Conservation (phyloP, 2,797 vertebrate species). For the Notoglanidium macrostoma region DNA sequence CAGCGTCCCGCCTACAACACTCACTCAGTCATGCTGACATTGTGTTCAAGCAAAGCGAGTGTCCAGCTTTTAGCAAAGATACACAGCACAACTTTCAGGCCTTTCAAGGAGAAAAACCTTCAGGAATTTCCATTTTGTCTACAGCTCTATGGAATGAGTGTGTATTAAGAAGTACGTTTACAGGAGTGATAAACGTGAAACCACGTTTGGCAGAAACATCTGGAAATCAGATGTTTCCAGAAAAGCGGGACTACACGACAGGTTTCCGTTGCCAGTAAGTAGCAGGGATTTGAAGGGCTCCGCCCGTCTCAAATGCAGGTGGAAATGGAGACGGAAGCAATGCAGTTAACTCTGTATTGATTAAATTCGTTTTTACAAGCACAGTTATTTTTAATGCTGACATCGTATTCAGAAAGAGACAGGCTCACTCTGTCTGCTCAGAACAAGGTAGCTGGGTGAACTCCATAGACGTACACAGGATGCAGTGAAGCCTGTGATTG, state of each 20-base stretch:
- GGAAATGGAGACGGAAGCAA: neutral
- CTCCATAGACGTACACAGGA: neutral
- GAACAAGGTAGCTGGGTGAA: neutral
- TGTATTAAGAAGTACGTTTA: neutral
- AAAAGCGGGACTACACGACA: conserved; percentile 10
- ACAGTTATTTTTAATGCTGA: neutral
- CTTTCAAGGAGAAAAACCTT: conserved; percentile 16
- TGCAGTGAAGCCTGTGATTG: neutral
- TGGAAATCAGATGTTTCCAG: conserved; percentile 38
- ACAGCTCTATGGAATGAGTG: neutral
- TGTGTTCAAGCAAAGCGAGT: conserved; percentile 27
- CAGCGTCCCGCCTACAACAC: conserved; percentile 26
- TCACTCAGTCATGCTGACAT: conserved; percentile 18
- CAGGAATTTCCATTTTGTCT: conserved; percentile 18
- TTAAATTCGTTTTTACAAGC: neutral
- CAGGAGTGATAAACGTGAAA: conserved; percentile 16
- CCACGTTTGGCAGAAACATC: conserved; percentile 12
- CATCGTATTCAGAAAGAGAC: neutral
- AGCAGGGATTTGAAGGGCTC: neutral
- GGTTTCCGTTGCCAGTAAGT: conserved; percentile 34
- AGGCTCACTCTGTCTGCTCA: neutral
- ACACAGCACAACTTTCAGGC: conserved; percentile 6
- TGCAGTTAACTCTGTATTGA: neutral
- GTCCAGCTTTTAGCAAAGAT: conserved; percentile 16
- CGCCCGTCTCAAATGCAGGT: neutral